phyloP scores from a whole-genome alignment of 2,797 vertebrate genomes.

The Pseudochaenichthys georgianus region DNA sequence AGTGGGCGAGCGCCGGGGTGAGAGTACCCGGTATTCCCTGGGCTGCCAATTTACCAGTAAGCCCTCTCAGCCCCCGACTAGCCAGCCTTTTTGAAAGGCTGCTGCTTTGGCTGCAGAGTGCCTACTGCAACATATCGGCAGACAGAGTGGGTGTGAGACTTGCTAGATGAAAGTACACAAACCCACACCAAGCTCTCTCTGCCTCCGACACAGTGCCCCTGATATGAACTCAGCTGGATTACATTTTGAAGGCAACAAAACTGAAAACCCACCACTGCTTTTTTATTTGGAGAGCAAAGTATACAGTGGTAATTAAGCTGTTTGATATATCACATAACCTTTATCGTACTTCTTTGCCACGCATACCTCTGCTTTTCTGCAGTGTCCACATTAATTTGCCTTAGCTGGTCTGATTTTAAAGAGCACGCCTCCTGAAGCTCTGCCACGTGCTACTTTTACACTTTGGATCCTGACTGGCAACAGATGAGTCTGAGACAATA shows the following conservation, averaged over 20 bases:
- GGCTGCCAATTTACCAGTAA: conserved; percentile 85
- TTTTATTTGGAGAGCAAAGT: conserved; percentile 37
- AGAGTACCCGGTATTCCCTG: conserved; percentile 83
- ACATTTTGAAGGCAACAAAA: conserved; percentile 52
- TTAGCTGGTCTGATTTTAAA: conserved; percentile 57
- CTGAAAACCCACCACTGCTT: conserved; percentile 32
- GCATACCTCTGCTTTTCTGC: conserved; percentile 60
- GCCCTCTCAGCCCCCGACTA: conserved; percentile 72
- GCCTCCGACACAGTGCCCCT: conserved; percentile 83
- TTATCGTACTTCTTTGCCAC: conserved; percentile 49
- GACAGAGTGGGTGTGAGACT: conserved; percentile 79
- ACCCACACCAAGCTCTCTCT: conserved; percentile 59
- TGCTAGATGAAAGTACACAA: conserved; percentile 80
- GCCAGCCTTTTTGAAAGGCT: conserved; percentile 76
- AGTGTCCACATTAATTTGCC: conserved; percentile 48
- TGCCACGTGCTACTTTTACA: conserved; percentile 9
- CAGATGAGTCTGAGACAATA: conserved; percentile 45
- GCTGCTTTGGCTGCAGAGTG: conserved; percentile 75
- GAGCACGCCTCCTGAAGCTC: conserved; percentile 42
- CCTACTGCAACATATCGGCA: conserved; percentile 73
- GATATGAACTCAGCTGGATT: conserved; percentile 75
- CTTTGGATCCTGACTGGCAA: conserved; percentile 50
- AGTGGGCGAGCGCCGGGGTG: conserved; percentile 74
- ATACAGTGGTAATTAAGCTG: conserved; percentile 51
- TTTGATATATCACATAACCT: conserved; percentile 76